Conservation (phyloP, 2,888 invertebrate species). For the Doris montereyensis region DNA sequence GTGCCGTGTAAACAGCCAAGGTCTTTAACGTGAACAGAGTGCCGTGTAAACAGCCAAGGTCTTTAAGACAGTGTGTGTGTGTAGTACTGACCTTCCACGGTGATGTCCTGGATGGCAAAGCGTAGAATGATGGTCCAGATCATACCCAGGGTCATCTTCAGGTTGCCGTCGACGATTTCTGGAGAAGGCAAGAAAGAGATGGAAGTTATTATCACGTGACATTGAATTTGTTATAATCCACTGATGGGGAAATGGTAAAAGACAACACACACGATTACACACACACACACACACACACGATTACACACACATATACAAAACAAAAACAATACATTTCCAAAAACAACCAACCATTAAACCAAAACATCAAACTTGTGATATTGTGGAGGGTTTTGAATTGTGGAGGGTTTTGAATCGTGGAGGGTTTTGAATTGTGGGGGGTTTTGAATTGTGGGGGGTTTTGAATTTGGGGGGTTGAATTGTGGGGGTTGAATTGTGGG, state of each 20-base stretch:
- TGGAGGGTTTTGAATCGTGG: too few species aligned
- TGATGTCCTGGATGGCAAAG: slow-evolving; percentile 99
- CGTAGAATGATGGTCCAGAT: slow-evolving; percentile 99
- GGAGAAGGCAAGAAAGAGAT: slow-evolving; percentile 53
- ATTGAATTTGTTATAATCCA: too few species aligned
- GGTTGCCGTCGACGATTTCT: slow-evolving; percentile 99
- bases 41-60: too few species aligned
- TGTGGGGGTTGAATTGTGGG: too few species aligned
- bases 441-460: too few species aligned
- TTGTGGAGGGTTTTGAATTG: too few species aligned
- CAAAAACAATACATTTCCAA: background rate
- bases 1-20: too few species aligned
- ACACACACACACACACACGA: background rate
- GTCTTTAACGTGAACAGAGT: too few species aligned
- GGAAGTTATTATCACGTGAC: background rate
- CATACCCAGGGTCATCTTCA: slow-evolving; percentile 99
- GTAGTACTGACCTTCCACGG: slow-evolving; percentile 88
- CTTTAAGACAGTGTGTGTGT: too few species aligned
- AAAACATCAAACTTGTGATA: too few species aligned
- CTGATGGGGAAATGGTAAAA: background rate
- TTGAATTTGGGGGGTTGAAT: too few species aligned
- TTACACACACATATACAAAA: background rate
- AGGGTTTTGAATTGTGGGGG: too few species aligned
- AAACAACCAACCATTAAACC: background rate
- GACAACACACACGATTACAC: background rate